These are phyloP conservation scores for Podilymbus podiceps DNA, from an alignment of 2,113 vertebrate genomes.

Conservation along the genomic window DNA sequence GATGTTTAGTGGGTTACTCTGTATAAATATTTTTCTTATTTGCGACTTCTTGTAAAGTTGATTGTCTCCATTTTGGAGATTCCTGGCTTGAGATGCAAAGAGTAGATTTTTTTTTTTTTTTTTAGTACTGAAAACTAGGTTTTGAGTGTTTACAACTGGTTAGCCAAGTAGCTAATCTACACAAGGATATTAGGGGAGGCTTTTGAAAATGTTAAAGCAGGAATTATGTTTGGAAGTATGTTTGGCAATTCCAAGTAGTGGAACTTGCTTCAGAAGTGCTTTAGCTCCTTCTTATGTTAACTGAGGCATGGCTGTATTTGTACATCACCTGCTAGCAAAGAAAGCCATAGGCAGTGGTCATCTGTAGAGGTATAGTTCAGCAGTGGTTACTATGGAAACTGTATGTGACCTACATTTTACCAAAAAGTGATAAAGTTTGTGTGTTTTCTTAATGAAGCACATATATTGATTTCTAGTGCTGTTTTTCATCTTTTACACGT, in stretches of 20 bases:
- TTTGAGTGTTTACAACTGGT: neutral
- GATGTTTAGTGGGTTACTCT: neutral
- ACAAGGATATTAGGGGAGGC: neutral
- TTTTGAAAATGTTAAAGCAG: neutral
- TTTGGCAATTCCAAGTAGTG: neutral
- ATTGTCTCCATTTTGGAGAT: neutral
- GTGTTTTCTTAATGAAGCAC: neutral
- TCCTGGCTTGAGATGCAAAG: neutral
- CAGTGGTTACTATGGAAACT: constrained; percentile 37
- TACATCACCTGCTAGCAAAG: neutral
- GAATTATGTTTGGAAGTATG: neutral
- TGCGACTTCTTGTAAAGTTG: neutral
- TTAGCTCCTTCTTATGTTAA: neutral
- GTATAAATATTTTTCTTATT: neutral
- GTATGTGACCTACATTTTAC: constrained; percentile 31
- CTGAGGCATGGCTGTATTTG: neutral
- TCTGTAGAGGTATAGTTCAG: constrained; percentile 12
- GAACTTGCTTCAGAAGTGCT: no score
- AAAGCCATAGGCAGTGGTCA: constrained; percentile 26
- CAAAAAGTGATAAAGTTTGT: constrained; percentile 6
- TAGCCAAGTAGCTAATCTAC: neutral
- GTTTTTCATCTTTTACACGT: neutral
- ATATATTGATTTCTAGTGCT: neutral
- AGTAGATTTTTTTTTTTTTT: no score
- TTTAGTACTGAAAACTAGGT: neutral